These are phyloP conservation scores for Hyla sarda DNA, from an alignment of 2,113 vertebrate species.

Conservation along the genomic window DNA sequence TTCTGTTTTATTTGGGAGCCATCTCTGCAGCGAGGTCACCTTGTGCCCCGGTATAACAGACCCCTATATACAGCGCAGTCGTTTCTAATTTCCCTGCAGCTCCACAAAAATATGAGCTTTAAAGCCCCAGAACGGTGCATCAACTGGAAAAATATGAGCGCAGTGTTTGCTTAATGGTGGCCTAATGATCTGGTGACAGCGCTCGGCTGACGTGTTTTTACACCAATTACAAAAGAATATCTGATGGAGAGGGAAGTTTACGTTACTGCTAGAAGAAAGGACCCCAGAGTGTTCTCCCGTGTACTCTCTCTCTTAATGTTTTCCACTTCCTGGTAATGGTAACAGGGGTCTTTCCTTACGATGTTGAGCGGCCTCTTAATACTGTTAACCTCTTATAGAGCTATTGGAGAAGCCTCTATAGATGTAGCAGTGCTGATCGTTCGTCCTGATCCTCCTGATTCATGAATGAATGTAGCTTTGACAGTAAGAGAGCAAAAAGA, in stretches of 20 bases:
- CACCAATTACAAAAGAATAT: conserved; percentile 29
- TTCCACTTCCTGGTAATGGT: too few species aligned
- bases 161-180: conserved; percentile 16
- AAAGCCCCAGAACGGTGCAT: neutral
- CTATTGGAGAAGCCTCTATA: too few species aligned
- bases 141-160: conserved; percentile 32
- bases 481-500: too few species aligned
- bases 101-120: neutral
- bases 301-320: too few species aligned
- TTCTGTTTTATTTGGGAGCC: too few species aligned
- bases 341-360: neutral
- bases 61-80: neutral
- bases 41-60: neutral
- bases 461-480: too few species aligned
- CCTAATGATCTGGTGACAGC: conserved; percentile 35
- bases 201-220: neutral
- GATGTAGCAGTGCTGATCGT: too few species aligned
- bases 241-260: neutral
- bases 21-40: too few species aligned
- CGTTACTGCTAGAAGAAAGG: neutral
- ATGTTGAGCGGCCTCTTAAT: too few species aligned
- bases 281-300: neutral
- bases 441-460: too few species aligned
- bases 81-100: conserved; percentile 25
- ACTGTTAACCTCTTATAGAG: too few species aligned